Evolutionary conservation across 1,140 invertebrate species (phyloP), one percentile per base, ranked within the genome.

Genomic region (Riptortus pedestris): DNA sequence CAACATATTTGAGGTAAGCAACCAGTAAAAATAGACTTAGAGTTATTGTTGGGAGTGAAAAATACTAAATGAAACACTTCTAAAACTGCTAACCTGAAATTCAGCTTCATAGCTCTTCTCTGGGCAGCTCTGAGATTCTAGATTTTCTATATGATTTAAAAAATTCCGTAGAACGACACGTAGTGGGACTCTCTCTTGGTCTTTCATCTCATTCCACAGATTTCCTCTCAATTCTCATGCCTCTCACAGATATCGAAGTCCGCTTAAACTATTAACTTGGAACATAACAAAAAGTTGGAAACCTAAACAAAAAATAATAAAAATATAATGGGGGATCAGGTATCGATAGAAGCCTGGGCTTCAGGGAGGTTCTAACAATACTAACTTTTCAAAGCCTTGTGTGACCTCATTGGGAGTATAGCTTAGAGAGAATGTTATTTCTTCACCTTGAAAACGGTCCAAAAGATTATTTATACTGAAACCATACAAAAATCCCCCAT

Each of bases 111-210:
- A 79, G 14, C 72, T 73, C 68, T 77, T 75, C 60, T 75, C 74
- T 27, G 66, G 52, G 48, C 70, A 73, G 33, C 72, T 72, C 33
- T 75, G 72, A 11, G 67, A 60, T 68, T 79, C 76, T 65, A 79
- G 71, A 58, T 74, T 75, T 65, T 80, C 76, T 63, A 79, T 78
- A 70, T 80, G 75, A 65, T 78, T 76, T 22, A 81, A 72, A 72
- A 80, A 80, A 70, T 79, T 80, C 64, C 74, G 71, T 29, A 81
- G 71, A 63, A 78, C 72, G 60, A 71, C 74, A 67, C 75, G 72
- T 57, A 79, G 69, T 57, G 78, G 74, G 47, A 72, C 71, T 70
- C 70, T 74, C 65, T 71, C 71, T 65, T 69, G 64, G 62, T 72
- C 67, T 71, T 69, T 71, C 70, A 71, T 71, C 64, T 65, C 70